phyloP scores from a whole-genome alignment of 2,888 invertebrate species.

The Papilio gigon region DNA sequence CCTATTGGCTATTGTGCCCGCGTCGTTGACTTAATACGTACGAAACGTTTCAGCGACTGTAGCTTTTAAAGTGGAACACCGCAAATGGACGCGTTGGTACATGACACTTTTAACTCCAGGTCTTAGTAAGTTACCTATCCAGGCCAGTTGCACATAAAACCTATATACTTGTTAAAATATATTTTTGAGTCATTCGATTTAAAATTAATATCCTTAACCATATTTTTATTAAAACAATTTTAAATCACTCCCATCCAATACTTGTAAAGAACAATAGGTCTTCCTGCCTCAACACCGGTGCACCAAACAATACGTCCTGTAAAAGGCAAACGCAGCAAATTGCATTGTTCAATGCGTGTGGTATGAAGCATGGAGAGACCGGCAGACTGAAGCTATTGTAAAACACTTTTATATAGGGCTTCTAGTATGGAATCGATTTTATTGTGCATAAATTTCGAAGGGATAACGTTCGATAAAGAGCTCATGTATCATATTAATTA shows the following conservation, averaged over 20 bases:
- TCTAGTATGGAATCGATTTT: neutral
- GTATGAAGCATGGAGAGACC: constrained; percentile 6
- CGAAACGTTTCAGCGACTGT: no score
- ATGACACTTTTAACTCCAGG: no score
- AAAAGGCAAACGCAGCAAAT: constrained; percentile 12
- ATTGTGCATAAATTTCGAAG: neutral
- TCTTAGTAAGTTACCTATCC: no score
- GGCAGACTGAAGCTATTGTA: neutral
- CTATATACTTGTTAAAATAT: no score
- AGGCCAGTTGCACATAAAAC: no score
- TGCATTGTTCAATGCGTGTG: constrained; percentile 10
- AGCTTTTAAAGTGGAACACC: no score
- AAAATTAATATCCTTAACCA: neutral
- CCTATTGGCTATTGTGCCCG: no score
- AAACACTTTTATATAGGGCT: neutral
- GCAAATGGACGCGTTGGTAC: no score
- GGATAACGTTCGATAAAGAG: no score
- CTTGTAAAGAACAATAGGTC: constrained; percentile 10
- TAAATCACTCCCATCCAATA: neutral
- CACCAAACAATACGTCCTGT: constrained; percentile 5
- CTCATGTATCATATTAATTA: constrained; percentile 5
- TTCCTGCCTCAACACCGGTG: constrained; percentile 4
- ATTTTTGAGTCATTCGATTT: neutral
- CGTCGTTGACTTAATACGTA: no score
- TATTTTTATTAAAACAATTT: neutral